Evolutionary conservation across 2,113 vertebrate species (phyloP), one percentile per base, ranked within the genome.

Genomic region (Xenopus tropicalis): DNA sequence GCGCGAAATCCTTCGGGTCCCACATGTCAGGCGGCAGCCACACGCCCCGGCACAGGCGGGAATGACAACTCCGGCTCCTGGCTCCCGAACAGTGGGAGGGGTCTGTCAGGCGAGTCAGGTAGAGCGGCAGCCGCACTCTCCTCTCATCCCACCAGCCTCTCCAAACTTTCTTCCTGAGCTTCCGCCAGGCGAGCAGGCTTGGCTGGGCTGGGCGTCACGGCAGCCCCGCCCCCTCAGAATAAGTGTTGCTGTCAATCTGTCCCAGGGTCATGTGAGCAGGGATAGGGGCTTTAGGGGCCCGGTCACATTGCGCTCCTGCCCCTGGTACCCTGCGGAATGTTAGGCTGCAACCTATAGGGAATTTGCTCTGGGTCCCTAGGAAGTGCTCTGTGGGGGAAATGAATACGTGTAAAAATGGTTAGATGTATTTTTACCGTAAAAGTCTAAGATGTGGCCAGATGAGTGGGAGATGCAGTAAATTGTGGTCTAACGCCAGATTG

Each of bases 1-100:
- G 93, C 19, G 86, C 91, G 1, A 97, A 96, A 78, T 94, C 94
- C 75, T 83, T 84, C 25, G 93, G 93, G 42, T 95, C 92, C 93
- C 93, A 94, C 93, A 95, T 95, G 43, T 67, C 0, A 66, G 42
- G 3, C 61, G 62, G 48, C 13, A 54, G 42, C 79, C 7, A 21
- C 59, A 17, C 20, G 66, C 14, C 13, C 23, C 57, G 52, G 23
- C 46, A 21, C 72, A 21, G 3, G 46, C 46, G 61, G 11, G 11
- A 51, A 43, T 13, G 44, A 17, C 23, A 20, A 14, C 19, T 14
- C 14, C 59, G 11, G 5, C 14, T 23, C 14, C 13, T 20, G 11
- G 13, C 59, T 61, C 59, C 20, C 46, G 46, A 13, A 17, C 12
- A 3, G 16, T 48, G 46, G 46, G 46, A 3, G 46, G 46, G 46